Base-by-base conservation (phyloP, 1,140 invertebrate genomes). In the Adelges cooleyi region DNA sequence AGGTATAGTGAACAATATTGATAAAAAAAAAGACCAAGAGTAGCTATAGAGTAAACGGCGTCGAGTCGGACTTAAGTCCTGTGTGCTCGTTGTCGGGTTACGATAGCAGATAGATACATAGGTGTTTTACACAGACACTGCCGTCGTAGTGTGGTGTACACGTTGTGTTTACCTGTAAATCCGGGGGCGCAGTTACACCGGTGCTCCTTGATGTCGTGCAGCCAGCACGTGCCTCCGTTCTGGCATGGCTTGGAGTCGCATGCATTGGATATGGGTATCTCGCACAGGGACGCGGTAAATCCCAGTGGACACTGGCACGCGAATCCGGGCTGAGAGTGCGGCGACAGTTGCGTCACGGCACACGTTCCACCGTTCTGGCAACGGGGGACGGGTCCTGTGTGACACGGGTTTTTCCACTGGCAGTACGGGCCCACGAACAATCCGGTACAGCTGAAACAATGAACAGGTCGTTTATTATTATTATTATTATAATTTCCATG, bases 341-440 rank as follows among this genome's bases (percentile, higher is more conserved):
- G 77, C n/a, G 82, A 83, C 10, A 77, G 73, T 23, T 77, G 77
- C 13, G 82, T 83, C 20, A 93, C 89, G 65, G 85, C 77, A 75
- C 95, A 97, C 2, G 87, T 88, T 50, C 92, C 94, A 5, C 91
- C 91, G 75, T 98, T 97, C 75, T 94, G 90, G 76, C 89, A 93
- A 46, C 89, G 82, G 10, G 78, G 76, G 22, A 81, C 82, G 0
- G 83, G 82, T 5, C 85, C 89, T 50, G 88, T 91, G 71, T 89
- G 82, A 75, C 94, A 98, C 1, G 94, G 93, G 77, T 96, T 95
- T 67, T 83, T 78, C 74, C 92, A 84, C 73, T 96, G 88, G 73
- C 94, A 98, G 77, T 91, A 95, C 74, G 95, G 90, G 68, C 93
- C 93, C 44, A 93, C 89, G 77, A 86, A 94, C 73, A 86, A 83